Evolutionary conservation across 2,113 vertebrate species (phyloP).

Genomic region (Typhlomys cinereus): DNA sequence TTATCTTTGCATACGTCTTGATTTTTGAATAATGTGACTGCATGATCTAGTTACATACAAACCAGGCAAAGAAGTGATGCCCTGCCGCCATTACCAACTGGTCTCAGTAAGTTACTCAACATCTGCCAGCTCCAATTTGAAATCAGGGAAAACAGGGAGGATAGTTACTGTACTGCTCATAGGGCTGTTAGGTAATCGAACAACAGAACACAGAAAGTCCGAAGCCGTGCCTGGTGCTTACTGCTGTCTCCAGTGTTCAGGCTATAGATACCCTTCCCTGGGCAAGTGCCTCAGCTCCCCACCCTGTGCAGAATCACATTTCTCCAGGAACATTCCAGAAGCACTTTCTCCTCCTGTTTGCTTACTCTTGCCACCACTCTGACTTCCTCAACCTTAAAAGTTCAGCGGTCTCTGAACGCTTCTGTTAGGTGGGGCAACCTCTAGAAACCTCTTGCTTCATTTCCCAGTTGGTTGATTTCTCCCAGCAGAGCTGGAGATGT

Average conservation of each 20-base stretch:
- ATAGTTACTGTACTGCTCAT: background rate
- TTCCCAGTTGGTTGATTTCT: background rate
- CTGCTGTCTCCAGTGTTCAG: background rate
- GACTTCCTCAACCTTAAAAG: background rate
- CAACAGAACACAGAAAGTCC: background rate
- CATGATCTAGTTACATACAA: background rate
- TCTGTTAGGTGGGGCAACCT: background rate
- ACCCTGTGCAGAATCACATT: background rate
- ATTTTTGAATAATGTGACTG: background rate
- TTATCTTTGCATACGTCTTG: background rate
- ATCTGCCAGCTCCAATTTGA: background rate
- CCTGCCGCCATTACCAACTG: background rate
- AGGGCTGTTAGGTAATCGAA: background rate
- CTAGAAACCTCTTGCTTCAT: background rate
- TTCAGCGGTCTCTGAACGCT: background rate
- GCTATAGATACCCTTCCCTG: background rate
- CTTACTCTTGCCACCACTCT: background rate
- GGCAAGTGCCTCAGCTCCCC: background rate
- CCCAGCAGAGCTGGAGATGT: background rate
- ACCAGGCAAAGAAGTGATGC: background rate
- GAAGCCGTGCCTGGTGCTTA: background rate
- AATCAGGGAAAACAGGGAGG: background rate
- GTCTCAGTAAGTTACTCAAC: background rate
- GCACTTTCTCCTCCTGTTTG: slow-evolving; percentile 6
- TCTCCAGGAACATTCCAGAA: background rate